Evolutionary conservation across 2,113 vertebrate species (phyloP), one percentile per base, ranked within the genome.

Genomic region (Cephalophus harveyi): DNA sequence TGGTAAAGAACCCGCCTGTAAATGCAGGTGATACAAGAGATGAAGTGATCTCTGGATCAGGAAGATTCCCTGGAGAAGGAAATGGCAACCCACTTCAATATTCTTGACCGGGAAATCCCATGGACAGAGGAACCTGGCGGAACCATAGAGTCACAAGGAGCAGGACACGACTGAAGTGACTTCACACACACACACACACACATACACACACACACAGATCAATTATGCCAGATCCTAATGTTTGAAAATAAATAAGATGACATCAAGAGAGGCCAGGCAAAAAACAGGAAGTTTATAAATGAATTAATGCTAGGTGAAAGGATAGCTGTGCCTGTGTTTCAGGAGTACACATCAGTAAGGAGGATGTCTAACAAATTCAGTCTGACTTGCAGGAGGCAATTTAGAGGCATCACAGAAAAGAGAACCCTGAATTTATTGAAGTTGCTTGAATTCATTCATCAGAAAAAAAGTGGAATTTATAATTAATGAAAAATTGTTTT

Each of bases 141-240:
- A 71, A 40, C 10, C n/a, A n/a, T 2, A 71, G 19, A 23, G 67
- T 40, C 10, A 6, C 67, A 71, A 23, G 10, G 0, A 71, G n/a
- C 23, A 11, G 2, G 67, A 71, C n/a, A 71, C 0, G 9, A 40
- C 1, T 40, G 9, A 40, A 40, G n/a, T 40, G 67, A 13, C 67
- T 71, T 71, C n/a, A 71, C n/a, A 36, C n/a, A 36, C n/a, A 71
- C 17, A 71, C 17, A 67, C 16, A 67, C 59, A 60, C 59, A 67
- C 16, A 67, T 27, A 60, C 59, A 30, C 60, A 62, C 15, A 33
- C 60, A 33, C 16, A n/a, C 0, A 40, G 4, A 33, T 48, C 14
- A 84, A 48, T 67, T 78, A 2, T 54, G 4, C 7, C 30, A 64
- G 27, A 76, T 48, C 0, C 30, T 94, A 30, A 7, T 15, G 4